These are phyloP conservation scores for Calcarius ornatus DNA, from an alignment of 2,113 vertebrate species.

Conservation along the genomic window DNA sequence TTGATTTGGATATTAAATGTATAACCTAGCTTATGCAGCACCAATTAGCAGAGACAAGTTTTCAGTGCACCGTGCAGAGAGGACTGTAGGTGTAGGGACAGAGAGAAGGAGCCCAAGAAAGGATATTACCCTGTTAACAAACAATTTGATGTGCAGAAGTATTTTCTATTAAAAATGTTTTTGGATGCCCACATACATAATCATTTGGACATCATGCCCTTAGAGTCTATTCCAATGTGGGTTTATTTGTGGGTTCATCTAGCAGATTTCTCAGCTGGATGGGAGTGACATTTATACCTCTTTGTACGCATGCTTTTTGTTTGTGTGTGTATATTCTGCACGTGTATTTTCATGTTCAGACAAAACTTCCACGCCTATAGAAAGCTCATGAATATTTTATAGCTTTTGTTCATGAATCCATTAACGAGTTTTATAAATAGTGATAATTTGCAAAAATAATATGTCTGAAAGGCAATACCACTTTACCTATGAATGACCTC, in stretches of 20 bases:
- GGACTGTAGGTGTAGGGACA: background rate
- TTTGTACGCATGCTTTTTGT: background rate
- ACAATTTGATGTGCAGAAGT: background rate
- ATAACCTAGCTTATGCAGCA: slow-evolving; percentile 26
- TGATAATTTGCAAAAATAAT: slow-evolving; percentile 50
- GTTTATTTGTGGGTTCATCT: background rate
- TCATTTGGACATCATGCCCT: background rate
- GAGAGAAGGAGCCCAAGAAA: background rate
- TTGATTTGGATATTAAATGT: slow-evolving; percentile 61
- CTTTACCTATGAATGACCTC: slow-evolving; percentile 24
- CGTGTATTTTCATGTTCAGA: background rate
- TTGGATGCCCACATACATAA: background rate
- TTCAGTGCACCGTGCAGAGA: background rate
- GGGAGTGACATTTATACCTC: background rate
- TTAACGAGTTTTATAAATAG: slow-evolving; percentile 47
- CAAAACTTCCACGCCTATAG: background rate
- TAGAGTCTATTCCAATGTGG: background rate
- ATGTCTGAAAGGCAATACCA: slow-evolving; percentile 25
- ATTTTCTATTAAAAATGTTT: background rate
- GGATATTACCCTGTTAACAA: background rate
- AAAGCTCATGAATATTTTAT: slow-evolving; percentile 35
- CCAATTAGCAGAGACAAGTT: background rate
- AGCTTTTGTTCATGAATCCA: slow-evolving; percentile 34
- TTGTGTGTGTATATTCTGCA: background rate
- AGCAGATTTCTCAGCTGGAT: background rate